Evolutionary conservation across 2,888 invertebrate species (phyloP).

Genomic region (Drosophila lacicola): DNA sequence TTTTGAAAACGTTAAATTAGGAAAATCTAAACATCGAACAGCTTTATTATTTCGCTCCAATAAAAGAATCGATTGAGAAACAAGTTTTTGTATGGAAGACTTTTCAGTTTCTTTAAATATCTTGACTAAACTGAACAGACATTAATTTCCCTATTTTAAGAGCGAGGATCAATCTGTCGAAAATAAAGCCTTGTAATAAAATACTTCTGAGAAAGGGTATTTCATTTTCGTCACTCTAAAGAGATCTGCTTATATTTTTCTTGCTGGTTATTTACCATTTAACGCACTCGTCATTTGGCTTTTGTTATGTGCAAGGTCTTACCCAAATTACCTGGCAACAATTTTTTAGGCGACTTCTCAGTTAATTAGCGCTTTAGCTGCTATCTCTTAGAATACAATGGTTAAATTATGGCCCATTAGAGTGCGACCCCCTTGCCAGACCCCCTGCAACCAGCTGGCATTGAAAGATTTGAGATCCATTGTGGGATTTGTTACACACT

Average conservation of each 20-base stretch:
- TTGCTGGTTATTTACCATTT: constrained; percentile 35
- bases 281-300: constrained; percentile 61
- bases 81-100: no score
- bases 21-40: no score
- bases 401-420: constrained; percentile 72
- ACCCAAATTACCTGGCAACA: constrained; percentile 38
- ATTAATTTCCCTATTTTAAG: no score
- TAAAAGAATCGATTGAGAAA: no score
- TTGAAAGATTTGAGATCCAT: constrained; percentile 33
- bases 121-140: no score
- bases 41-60: no score
- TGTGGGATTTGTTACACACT: constrained; percentile 9
- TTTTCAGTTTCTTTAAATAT: no score
- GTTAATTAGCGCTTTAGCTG: constrained; percentile 67
- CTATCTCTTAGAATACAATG: constrained; percentile 61
- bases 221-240: not conserved
- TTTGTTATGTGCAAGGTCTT: constrained; percentile 55
- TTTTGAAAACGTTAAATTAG: no score
- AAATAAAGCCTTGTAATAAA: no score
- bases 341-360: constrained; percentile 69
- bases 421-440: constrained; percentile 28
- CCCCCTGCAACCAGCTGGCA: constrained; percentile 24
- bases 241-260: constrained; percentile 3
- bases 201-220: not conserved
- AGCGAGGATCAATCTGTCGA: no score